Conservation (phyloP, 2,888 invertebrate genomes). For the Sinopyrophorus schimmeli region DNA sequence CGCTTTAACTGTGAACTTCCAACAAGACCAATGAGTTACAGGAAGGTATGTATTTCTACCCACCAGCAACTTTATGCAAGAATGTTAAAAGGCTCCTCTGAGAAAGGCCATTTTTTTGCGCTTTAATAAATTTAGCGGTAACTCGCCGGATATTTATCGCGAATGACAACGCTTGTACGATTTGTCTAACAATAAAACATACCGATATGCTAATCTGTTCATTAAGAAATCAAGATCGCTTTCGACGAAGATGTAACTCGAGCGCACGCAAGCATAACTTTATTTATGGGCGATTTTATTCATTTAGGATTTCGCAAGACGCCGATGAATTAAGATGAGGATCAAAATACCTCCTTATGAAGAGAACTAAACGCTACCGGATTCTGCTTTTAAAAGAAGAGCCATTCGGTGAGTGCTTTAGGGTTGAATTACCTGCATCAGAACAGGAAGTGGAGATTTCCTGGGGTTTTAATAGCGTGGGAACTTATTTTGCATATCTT, state of each 20-base stretch:
- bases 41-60: constrained; percentile 5
- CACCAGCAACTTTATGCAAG: constrained; percentile 9
- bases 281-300: too few species aligned
- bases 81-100: background rate
- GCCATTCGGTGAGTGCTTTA: too few species aligned
- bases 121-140: background rate
- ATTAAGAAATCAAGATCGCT: constrained; percentile 4
- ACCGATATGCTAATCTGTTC: constrained; percentile 8
- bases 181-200: constrained; percentile 5
- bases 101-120: background rate
- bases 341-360: too few species aligned
- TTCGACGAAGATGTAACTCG: constrained; percentile 1
- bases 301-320: too few species aligned
- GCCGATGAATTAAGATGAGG: too few species aligned
- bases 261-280: constrained; percentile 1
- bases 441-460: constrained; percentile 25
- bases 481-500: constrained; percentile 20
- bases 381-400: too few species aligned
- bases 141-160: background rate
- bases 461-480: constrained; percentile 25
- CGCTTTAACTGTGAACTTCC: constrained; percentile 1
- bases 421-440: constrained; percentile 17
- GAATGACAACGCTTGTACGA: background rate
- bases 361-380: too few species aligned
- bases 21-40: background rate